Conservation (phyloP, 2,888 invertebrate genomes). For the Dromius quadrimaculatus region DNA sequence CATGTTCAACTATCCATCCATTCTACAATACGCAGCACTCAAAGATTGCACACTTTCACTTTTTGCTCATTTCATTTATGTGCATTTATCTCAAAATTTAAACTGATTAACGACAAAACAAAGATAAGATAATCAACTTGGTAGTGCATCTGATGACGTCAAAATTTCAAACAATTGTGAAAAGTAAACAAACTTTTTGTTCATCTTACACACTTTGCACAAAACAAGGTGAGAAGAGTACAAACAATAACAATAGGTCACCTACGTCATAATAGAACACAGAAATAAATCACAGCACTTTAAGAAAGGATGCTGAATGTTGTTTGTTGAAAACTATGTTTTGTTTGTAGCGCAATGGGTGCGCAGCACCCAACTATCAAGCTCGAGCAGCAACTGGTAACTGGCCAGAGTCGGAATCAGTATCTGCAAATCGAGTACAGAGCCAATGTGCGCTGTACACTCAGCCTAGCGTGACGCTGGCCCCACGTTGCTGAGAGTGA, state of each 20-base stretch:
- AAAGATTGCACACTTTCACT: slow-evolving; percentile 44
- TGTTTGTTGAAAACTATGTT: not conserved
- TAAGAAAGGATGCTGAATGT: not conserved
- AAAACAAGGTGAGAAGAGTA: slow-evolving; percentile 79
- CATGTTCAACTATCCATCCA: slow-evolving; percentile 44
- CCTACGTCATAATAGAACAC: slow-evolving; percentile 12
- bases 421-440: not conserved
- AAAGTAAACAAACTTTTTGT: slow-evolving; percentile 5
- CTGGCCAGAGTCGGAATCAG: slow-evolving; percentile 12
- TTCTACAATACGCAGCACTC: slow-evolving; percentile 12
- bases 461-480: slow-evolving; percentile 17
- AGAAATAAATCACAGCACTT: slow-evolving; percentile 5
- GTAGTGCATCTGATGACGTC: not conserved
- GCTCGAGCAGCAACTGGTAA: slow-evolving; percentile 50
- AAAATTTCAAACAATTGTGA: not conserved
- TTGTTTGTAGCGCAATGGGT: not conserved
- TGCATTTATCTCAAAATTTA: slow-evolving; percentile 10
- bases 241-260: slow-evolving; percentile 70
- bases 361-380: slow-evolving; percentile 13
- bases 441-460: not conserved
- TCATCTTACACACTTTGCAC: slow-evolving; percentile 10
- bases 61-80: slow-evolving; percentile 22
- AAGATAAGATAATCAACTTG: slow-evolving; percentile 14
- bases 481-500: slow-evolving; percentile 10
- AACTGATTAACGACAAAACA: slow-evolving; percentile 21